These are phyloP conservation scores for Bufotes viridis DNA, from an alignment of 2,797 vertebrate species.

Conservation along the genomic window DNA sequence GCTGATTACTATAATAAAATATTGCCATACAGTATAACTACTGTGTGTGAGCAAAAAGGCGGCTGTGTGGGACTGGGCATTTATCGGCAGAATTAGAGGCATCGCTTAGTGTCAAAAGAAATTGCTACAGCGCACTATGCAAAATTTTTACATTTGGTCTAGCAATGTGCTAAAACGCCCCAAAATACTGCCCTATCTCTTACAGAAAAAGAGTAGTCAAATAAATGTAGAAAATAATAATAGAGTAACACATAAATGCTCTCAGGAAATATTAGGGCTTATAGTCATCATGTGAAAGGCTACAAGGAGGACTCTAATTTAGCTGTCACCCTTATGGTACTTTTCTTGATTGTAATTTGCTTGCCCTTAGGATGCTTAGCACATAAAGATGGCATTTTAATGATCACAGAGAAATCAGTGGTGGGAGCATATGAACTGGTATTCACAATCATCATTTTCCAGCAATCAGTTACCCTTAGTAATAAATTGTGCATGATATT, in stretches of 20 bases:
- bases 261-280: neutral
- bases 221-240: neutral
- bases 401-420: neutral
- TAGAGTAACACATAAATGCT: neutral
- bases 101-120: too few relatives aligned
- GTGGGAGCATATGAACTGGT: neutral
- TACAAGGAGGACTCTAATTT: neutral
- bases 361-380: neutral
- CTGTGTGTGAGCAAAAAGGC: too few relatives aligned
- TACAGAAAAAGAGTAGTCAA: neutral
- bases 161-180: too few relatives aligned
- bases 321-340: neutral
- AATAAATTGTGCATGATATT: neutral
- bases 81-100: too few relatives aligned
- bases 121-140: too few relatives aligned
- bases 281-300: neutral
- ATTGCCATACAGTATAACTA: too few relatives aligned
- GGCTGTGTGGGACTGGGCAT: too few relatives aligned
- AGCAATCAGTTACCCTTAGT: neutral
- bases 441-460: neutral
- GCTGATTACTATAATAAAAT: too few relatives aligned
- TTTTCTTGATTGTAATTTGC: neutral
- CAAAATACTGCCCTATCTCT: neutral
- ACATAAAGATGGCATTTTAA: neutral
- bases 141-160: too few relatives aligned